These are phyloP conservation scores for Probaryconus sp. DNA, from an alignment of 1,140 invertebrate genomes.

Conservation along the genomic window DNA sequence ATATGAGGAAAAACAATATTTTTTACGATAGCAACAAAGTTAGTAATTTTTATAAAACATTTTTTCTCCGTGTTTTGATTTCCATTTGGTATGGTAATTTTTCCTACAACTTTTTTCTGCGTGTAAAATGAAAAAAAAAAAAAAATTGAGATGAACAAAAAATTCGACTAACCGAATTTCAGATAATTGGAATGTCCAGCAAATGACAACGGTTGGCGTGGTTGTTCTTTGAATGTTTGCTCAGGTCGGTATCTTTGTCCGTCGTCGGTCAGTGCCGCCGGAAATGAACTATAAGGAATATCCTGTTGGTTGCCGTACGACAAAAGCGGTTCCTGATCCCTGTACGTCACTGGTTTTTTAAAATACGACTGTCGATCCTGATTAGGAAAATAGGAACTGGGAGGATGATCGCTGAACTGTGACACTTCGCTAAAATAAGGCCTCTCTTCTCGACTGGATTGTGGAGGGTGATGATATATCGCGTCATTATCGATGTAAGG, in stretches of 20 bases:
- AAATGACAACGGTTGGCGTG: conserved; percentile 51
- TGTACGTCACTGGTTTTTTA: conserved; percentile 23
- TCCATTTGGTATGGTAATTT: too few species aligned
- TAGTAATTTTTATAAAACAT: too few species aligned
- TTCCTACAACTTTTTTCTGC: too few species aligned
- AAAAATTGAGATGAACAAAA: too few species aligned
- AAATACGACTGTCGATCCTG: conserved; percentile 28
- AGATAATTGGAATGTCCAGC: conserved; percentile 60
- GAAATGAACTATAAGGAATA: conserved; percentile 16
- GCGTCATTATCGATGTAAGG: conserved; percentile 23
- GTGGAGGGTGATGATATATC: conserved; percentile 14
- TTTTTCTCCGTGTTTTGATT: too few species aligned
- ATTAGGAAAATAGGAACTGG: conserved; percentile 32
- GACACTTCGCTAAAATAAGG: conserved; percentile 22
- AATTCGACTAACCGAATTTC: too few species aligned
- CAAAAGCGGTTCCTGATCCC: conserved; percentile 13
- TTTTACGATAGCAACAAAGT: too few species aligned
- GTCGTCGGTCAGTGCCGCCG: conserved; percentile 10
- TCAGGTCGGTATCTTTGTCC: conserved; percentile 1
- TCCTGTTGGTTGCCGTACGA: conserved; percentile 28
- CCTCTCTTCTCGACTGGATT: conserved; percentile 23
- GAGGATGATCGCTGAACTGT: conserved; percentile 26
- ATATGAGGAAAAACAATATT: too few species aligned
- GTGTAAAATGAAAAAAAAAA: too few species aligned
- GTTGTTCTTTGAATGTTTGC: conserved; percentile 1